These are phyloP conservation scores for Rhopalosiphum nymphaeae DNA, from an alignment of 2,888 invertebrate species.

Conservation along the genomic window DNA sequence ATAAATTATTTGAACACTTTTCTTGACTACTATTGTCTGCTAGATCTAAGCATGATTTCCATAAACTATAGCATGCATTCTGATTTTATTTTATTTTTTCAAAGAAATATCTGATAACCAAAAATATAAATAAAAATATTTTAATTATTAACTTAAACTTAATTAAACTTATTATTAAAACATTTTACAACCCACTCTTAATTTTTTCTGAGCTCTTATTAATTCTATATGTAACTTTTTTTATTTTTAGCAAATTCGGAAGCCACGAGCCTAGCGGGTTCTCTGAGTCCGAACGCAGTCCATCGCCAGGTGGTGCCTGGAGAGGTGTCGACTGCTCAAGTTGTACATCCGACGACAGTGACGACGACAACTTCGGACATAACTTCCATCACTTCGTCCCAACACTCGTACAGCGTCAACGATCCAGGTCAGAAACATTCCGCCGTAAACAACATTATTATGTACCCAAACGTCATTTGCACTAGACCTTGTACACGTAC, in stretches of 20 bases:
- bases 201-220: background rate
- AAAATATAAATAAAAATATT: background rate
- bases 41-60: constrained; percentile 48
- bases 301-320: constrained; percentile 66
- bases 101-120: background rate
- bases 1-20: constrained; percentile 8
- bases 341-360: constrained; percentile 67
- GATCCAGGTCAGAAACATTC: constrained; percentile 67
- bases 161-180: no score
- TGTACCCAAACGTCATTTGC: constrained; percentile 65
- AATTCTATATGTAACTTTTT: background rate
- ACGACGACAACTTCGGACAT: constrained; percentile 70
- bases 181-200: background rate
- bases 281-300: constrained; percentile 69
- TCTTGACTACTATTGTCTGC: constrained; percentile 6
- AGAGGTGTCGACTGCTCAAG: constrained; percentile 63
- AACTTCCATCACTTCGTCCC: constrained; percentile 72
- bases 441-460: constrained; percentile 67
- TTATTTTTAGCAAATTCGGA: constrained; percentile 66
- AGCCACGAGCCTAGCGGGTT: constrained; percentile 71
- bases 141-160: background rate
- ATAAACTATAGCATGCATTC: constrained; percentile 19
- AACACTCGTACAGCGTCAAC: constrained; percentile 71
- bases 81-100: background rate
- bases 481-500: constrained; percentile 59